Evolutionary conservation across 2,113 vertebrate species (phyloP), one percentile per base, ranked within the genome.

Genomic region (Hymenochirus boettgeri): DNA sequence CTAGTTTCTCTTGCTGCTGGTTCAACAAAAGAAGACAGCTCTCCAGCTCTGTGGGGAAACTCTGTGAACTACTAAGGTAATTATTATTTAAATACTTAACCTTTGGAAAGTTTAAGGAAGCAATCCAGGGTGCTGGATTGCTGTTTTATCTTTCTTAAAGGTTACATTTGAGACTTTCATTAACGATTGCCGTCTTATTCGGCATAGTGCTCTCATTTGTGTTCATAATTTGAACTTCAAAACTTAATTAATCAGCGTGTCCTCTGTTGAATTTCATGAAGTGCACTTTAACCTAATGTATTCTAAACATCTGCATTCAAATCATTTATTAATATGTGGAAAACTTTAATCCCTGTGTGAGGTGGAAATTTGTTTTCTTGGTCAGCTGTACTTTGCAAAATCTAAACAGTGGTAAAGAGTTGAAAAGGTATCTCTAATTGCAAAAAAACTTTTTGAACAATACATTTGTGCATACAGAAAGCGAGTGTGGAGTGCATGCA

Each of bases 251-350:
- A 81, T 83, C 78, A 75, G 62, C 48, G 37, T 71, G 71, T 71
- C 74, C 77, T 78, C 71, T 71, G 33, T 61, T 54, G 75, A 74
- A 77, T 59, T 57, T 69, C 24, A 51, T 61, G 69, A 73, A 71
- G 18, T 72, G 62, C 77, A 67, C 61, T 77, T 78, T 77, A 78
- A 77, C 74, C 82, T 83, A 83, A 86, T 83, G 73, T 72, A 83
- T 81, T 85, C n/a, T n/a, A n/a, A n/a, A n/a, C n/a, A n/a, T n/a
- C n/a, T n/a, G n/a, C n/a, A n/a, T n/a, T n/a, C n/a, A 79, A 7
- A 80, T 89, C 76, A 87, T 84, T 88, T 83, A 87, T 88, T 87
- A 80, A 86, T 84, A 51, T 60, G 18, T 67, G 81, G 71, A 70
- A 85, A 80, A 80, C 66, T 52, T 61, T 74, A 78, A 75, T 82